Percentiles rank a stretch among this genome's conserved stretches.
phyloP scores from a whole-genome alignment of 2,113 vertebrate species.

The Elaphurus davidianus region DNA sequence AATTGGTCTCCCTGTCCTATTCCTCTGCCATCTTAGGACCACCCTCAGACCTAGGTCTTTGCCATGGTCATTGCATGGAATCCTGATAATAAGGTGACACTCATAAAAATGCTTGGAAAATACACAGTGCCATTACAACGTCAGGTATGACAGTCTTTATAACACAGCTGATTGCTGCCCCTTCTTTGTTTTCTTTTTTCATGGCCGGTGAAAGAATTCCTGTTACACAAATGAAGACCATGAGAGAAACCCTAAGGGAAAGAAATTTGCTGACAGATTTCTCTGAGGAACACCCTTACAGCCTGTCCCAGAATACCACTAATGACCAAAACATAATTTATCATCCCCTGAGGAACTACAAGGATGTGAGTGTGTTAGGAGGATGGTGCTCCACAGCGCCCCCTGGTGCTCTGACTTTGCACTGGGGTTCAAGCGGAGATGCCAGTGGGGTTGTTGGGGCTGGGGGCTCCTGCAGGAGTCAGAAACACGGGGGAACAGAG shows the following conservation, averaged over 20 bases:
- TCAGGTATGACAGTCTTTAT: neutral
- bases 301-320: neutral
- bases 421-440: too few relatives aligned
- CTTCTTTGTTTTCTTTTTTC: neutral
- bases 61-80: neutral
- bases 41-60: neutral
- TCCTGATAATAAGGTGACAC: neutral
- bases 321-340: neutral
- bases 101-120: neutral
- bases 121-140: neutral
- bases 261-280: neutral
- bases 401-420: neutral
- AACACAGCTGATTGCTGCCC: neutral
- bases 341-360: neutral
- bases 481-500: neutral
- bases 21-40: too few relatives aligned
- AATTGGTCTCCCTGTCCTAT: too few relatives aligned
- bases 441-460: too few relatives aligned
- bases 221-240: neutral
- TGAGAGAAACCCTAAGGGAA: neutral
- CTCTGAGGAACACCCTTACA: neutral
- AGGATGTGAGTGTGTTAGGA: slow-evolving; percentile 40
- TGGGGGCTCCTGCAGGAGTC: neutral
- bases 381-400: neutral
- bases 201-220: neutral